These are phyloP conservation scores for Tortrix viridana DNA, from an alignment of 2,888 invertebrate species.

Conservation along the genomic window DNA sequence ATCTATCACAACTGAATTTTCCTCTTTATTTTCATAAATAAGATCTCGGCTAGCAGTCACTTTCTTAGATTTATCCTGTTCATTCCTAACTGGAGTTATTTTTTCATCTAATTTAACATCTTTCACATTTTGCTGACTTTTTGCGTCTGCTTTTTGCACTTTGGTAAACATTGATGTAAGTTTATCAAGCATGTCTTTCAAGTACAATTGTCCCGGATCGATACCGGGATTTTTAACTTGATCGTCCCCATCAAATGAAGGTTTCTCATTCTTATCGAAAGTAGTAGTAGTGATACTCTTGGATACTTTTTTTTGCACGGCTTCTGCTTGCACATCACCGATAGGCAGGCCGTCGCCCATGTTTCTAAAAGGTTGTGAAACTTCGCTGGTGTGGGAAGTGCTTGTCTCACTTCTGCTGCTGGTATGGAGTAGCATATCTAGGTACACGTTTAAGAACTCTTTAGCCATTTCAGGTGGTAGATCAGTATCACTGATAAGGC, in stretches of 20 bases:
- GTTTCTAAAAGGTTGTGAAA: conserved; percentile 41
- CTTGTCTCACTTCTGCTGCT: conserved; percentile 47
- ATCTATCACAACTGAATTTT: conserved; percentile 61
- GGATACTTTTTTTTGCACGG: conserved; percentile 58
- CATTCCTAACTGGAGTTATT: conserved; percentile 48
- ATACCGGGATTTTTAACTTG: conserved; percentile 40
- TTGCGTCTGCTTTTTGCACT: conserved; percentile 42
- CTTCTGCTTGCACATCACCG: conserved; percentile 63
- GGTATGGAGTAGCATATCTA: conserved; percentile 59
- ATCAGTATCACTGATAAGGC: conserved; percentile 62
- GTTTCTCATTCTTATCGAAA: conserved; percentile 38
- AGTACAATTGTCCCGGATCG: conserved; percentile 59
- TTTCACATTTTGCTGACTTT: conserved; percentile 37
- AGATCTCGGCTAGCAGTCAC: conserved; percentile 39
- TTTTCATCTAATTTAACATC: conserved; percentile 37
- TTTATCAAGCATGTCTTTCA: conserved; percentile 66
- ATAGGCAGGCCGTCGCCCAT: conserved; percentile 32
- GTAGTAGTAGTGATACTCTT: conserved; percentile 54
- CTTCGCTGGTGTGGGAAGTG: conserved; percentile 53
- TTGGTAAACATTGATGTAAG: conserved; percentile 61
- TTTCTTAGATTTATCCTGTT: conserved; percentile 44
- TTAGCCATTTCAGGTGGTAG: conserved; percentile 63
- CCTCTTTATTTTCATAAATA: conserved; percentile 50
- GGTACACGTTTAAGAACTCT: conserved; percentile 64
- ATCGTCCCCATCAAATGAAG: conserved; percentile 20